Conservation (phyloP, 2,888 invertebrate species). For the Drosophila multiciliata region DNA sequence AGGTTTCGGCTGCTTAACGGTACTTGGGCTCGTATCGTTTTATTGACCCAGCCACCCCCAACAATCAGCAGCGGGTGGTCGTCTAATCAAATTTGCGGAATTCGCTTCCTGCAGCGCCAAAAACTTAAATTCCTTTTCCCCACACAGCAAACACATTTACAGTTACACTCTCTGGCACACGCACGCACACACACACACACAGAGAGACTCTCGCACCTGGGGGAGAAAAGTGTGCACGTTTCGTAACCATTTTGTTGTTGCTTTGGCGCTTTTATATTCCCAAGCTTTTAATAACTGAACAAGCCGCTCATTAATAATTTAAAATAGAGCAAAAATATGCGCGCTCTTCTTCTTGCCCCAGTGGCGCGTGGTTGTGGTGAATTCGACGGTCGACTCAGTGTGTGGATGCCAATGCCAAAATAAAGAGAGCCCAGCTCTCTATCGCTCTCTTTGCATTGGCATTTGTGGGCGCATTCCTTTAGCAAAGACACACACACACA, state of each 20-base stretch:
- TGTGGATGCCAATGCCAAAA: conserved; percentile 57
- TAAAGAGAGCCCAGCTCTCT: conserved; percentile 11
- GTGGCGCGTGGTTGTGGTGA: conserved; percentile 62
- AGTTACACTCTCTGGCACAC: not conserved
- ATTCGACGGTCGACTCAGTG: conserved; percentile 13
- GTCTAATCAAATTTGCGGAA: conserved; percentile 57
- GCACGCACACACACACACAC: not conserved
- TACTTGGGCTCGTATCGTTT: conserved; percentile 45
- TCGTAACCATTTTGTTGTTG: conserved; percentile 12
- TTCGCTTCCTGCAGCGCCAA: conserved; percentile 31
- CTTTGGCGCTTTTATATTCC: conserved; percentile 60
- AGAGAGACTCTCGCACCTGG: conserved; percentile 31
- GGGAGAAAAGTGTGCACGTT: conserved; percentile 36
- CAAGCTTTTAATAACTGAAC: conserved; percentile 82
- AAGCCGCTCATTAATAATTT: conserved; percentile 81
- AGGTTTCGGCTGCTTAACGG: conserved; percentile 34
- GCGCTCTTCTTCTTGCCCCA: conserved; percentile 55
- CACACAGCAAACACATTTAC: not conserved
- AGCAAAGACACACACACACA: conserved; percentile 16
- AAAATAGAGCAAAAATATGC: conserved; percentile 77
- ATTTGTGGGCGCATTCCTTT: conserved; percentile 55
- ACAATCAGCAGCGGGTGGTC: conserved; percentile 47
- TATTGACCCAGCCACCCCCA: conserved; percentile 26
- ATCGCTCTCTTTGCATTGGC: conserved; percentile 57
- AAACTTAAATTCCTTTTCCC: conserved; percentile 3